Evolutionary conservation across 2,888 invertebrate species (phyloP), one percentile per base, ranked within the genome.

Genomic region (Drosophila trichaetosa): DNA sequence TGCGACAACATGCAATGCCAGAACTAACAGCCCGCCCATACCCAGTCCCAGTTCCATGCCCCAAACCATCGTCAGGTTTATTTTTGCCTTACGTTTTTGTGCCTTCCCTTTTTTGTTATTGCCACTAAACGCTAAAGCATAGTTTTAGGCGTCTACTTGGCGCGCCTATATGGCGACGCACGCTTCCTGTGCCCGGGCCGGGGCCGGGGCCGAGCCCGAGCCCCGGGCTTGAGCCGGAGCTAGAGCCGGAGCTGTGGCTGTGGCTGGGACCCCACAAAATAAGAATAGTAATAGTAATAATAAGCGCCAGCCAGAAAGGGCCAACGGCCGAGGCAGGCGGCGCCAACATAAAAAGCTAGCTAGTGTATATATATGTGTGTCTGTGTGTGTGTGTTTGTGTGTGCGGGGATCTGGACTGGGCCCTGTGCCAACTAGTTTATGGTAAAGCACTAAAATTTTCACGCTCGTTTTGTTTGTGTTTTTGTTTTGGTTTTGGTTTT

Each of bases 131-230:
- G 87, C 70, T 79, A 81, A 90, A 84, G 90, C 89, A 84, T 87
- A 90, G 77, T 90, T 89, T 87, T 67, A 78, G 87, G 87, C 87
- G 87, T 87, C 87, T 82, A 80, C 65, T 64, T 90, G 87, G 87
- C 87, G 90, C 87, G 87, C 90, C 87, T 87, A 87, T 74, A 89
- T 90, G 86, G 81, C 86, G 86, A 81, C 90, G 79, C 73, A 71
- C 73, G 79, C 76, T 90, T 89, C 82, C 87, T 79, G 83, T 62
- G 58, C 53, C 48, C 53, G 33, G 49, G 18, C 21, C 46, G 16
- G 33, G 49, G n/a, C 21, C 46, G 16, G 16, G 1, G 29, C 34
- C 67, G 73, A 29, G 69, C 2, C 40, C 11, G n/a, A 11, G n/a
- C n/a, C 42, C 42, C 13, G 21, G 46, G 46, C 13, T 46, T 46